Conservation (phyloP, 2,888 invertebrate species). For the Hermaeophaga mercurialis region DNA sequence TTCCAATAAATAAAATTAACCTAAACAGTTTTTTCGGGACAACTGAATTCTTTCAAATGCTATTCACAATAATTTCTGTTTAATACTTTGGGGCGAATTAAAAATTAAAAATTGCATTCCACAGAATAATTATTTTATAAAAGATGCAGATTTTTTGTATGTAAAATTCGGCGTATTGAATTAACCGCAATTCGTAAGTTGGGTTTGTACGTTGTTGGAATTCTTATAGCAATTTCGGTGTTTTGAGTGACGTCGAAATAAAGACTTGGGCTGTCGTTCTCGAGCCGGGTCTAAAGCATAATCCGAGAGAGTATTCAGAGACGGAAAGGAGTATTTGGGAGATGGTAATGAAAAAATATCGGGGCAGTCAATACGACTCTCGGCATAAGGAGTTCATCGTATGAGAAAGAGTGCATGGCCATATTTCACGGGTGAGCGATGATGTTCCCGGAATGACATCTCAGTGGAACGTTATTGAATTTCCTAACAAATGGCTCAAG, state of each 20-base stretch:
- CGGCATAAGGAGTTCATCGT: conserved; percentile 25
- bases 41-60: too few species aligned
- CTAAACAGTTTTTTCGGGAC: too few species aligned
- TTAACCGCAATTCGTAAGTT: not conserved
- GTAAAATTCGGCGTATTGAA: too few species aligned
- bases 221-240: conserved; percentile 16
- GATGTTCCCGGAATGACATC: conserved; percentile 57
- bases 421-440: conserved; percentile 57
- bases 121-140: too few species aligned
- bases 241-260: conserved; percentile 18
- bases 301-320: not conserved
- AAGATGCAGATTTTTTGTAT: too few species aligned
- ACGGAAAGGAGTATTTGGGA: not conserved
- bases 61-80: too few species aligned
- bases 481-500: conserved; percentile 58
- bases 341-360: conserved; percentile 25
- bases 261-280: conserved; percentile 1
- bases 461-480: conserved; percentile 58
- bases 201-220: too few species aligned
- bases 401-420: conserved; percentile 39
- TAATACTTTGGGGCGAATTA: too few species aligned
- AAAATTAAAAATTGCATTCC: too few species aligned
- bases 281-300: too few species aligned
- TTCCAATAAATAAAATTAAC: too few species aligned
- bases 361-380: conserved; percentile 20